A percentile compares a stretch with the other conserved stretches of the same genome.
These are phyloP conservation scores for Ceratosolen fusciceps DNA, from an alignment of 1,140 invertebrate genomes.

Conservation along the genomic window DNA sequence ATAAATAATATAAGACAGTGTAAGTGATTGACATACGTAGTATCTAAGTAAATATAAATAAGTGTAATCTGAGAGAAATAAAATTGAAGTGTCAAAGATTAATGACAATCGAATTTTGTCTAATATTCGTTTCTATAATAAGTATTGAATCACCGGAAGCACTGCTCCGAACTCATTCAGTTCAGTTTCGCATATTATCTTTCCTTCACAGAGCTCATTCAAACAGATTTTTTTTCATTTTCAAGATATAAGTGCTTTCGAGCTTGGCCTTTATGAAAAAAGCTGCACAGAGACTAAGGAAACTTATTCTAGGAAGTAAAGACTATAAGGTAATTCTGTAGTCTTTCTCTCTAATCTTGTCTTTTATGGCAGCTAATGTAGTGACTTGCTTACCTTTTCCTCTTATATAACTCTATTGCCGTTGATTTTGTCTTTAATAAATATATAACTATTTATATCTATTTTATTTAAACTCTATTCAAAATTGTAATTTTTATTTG, in stretches of 20 bases:
- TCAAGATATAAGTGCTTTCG: slow-evolving; percentile 25
- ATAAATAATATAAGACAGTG: too few species aligned
- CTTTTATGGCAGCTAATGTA: background rate
- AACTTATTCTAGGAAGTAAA: slow-evolving; percentile 29
- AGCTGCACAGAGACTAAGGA: background rate
- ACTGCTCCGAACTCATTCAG: background rate
- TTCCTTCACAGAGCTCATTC: background rate
- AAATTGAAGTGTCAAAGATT: too few species aligned
- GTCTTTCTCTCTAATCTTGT: slow-evolving; percentile 22
- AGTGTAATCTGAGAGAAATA: too few species aligned
- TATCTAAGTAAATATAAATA: too few species aligned
- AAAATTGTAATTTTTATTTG: too few species aligned
- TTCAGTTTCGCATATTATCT: background rate
- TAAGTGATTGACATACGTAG: too few species aligned
- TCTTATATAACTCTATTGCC: background rate
- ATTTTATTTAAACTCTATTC: background rate
- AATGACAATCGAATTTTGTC: too few species aligned
- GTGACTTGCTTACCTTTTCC: background rate
- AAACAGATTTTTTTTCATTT: slow-evolving; percentile 45
- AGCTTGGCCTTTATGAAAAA: background rate
- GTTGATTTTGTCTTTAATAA: background rate
- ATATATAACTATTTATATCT: too few species aligned
- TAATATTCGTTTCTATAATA: background rate
- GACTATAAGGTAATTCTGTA: background rate
- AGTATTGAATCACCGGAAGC: background rate